A percentile compares a stretch with the other conserved stretches of the same genome.
These are phyloP conservation scores for Drosophila bocqueti DNA, from an alignment of 1,140 invertebrate genomes.

Conservation along the genomic window DNA sequence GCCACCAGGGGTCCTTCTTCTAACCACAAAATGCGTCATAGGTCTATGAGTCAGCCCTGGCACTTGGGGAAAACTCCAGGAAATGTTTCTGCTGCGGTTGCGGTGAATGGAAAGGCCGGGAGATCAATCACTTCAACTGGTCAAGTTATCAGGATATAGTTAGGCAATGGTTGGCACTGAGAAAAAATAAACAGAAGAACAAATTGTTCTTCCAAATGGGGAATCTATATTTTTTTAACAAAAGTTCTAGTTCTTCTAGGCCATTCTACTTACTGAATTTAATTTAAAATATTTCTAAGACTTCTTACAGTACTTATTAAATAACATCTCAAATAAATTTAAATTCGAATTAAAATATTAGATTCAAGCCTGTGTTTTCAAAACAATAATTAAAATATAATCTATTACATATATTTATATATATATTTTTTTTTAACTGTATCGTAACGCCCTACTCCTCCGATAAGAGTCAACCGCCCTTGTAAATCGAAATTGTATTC, in stretches of 20 bases:
- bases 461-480: conserved; percentile 15
- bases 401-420: no score
- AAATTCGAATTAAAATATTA: no score
- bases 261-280: no score
- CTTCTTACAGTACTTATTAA: no score
- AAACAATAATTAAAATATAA: no score
- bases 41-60: conserved; percentile 27
- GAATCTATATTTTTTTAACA: no score
- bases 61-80: conserved; percentile 12
- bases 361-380: no score
- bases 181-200: not conserved
- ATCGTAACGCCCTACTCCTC: not conserved
- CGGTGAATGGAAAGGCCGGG: conserved; percentile 5
- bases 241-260: no score
- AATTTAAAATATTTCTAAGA: no score
- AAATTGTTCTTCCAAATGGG: no score
- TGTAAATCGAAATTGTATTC: conserved; percentile 35
- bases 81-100: conserved; percentile 52
- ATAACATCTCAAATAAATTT: no score
- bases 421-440: not conserved
- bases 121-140: conserved; percentile 39
- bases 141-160: conserved; percentile 22
- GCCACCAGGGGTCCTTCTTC: conserved; percentile 4
- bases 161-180: not conserved
- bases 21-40: conserved; percentile 30